Conservation (phyloP, 2,888 invertebrate species). For the Lampropteryx suffumata region DNA sequence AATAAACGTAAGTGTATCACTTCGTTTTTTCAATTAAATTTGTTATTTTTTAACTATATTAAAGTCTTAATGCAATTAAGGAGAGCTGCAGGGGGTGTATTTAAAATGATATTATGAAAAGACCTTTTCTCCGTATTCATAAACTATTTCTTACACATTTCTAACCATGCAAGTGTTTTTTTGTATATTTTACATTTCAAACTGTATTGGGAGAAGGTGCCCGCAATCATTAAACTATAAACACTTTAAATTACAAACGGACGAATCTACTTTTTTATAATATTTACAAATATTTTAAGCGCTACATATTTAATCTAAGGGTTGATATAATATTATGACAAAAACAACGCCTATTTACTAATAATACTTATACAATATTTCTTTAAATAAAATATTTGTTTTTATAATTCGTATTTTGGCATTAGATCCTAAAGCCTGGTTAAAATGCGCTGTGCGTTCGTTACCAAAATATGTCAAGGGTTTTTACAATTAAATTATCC, state of each 20-base stretch:
- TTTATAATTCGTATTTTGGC: slow-evolving; percentile 23
- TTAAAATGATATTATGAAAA: slow-evolving; percentile 28
- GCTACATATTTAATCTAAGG: slow-evolving; percentile 44
- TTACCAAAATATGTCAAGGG: slow-evolving; percentile 29
- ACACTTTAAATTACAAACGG: slow-evolving; percentile 29
- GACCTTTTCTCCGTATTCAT: slow-evolving; percentile 31
- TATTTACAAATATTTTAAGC: slow-evolving; percentile 77
- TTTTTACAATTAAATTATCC: slow-evolving; percentile 25
- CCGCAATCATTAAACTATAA: slow-evolving; percentile 30
- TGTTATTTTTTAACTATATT: no score
- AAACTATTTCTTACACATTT: slow-evolving; percentile 40
- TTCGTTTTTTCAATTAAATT: background rate
- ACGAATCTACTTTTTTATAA: slow-evolving; percentile 60
- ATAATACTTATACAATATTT: slow-evolving; percentile 25
- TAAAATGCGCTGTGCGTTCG: slow-evolving; percentile 33
- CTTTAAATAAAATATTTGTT: slow-evolving; percentile 22
- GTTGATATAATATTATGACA: slow-evolving; percentile 36
- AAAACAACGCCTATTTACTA: slow-evolving; percentile 35
- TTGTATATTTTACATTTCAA: slow-evolving; percentile 28
- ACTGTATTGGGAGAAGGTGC: slow-evolving; percentile 23
- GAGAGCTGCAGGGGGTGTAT: background rate
- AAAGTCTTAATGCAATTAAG: no score
- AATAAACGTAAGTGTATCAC: no score
- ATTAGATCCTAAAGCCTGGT: slow-evolving; percentile 18
- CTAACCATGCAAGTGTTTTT: slow-evolving; percentile 42